Base-by-base conservation (phyloP, 2,888 invertebrate species). In the Diarsia dahlii region DNA sequence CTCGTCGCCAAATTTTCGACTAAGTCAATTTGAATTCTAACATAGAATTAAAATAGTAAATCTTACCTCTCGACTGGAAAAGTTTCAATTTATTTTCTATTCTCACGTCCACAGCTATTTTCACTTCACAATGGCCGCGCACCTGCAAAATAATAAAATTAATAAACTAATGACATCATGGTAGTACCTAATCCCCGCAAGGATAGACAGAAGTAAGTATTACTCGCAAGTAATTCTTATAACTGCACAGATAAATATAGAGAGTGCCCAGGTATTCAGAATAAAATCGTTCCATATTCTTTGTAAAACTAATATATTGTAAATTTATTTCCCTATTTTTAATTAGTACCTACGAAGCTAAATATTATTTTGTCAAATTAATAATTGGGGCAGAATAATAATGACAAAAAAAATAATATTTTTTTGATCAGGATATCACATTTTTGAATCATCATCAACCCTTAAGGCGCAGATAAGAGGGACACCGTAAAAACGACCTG, bases 31-130 rank as follows among this genome's bases (percentile, higher is more conserved):
- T n/a, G n/a, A n/a, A n/a, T n/a, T n/a, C n/a, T n/a, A n/a, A n/a
- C n/a, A n/a, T n/a, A n/a, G n/a, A n/a, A n/a, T n/a, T n/a, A n/a
- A 85, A 84, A 74, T 66, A 80, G 86, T 89, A 87, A 89, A 90
- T 89, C 92, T 92, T 91, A 94, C 94, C 93, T 91, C 76, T 81
- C 89, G 90, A 80, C 68, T 67, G 84, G 90, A 92, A 92, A 87
- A 87, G 73, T 76, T 83, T 76, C 69, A 84, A 71, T 91, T 90
- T 91, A 81, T 85, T 89, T 87, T 75, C 77, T 81, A 83, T 89
- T 90, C 88, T 87, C 91, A 91, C 92, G 88, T 88, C 84, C 72
- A 83, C 88, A 77, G 89, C 91, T 90, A 93, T 92, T 87, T 87
- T 92, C 79, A 80, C 76, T 86, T 79, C 84, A 84, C 82, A 78